Conservation (phyloP, 2,113 vertebrate genomes). For the Crotalus tigris region DNA sequence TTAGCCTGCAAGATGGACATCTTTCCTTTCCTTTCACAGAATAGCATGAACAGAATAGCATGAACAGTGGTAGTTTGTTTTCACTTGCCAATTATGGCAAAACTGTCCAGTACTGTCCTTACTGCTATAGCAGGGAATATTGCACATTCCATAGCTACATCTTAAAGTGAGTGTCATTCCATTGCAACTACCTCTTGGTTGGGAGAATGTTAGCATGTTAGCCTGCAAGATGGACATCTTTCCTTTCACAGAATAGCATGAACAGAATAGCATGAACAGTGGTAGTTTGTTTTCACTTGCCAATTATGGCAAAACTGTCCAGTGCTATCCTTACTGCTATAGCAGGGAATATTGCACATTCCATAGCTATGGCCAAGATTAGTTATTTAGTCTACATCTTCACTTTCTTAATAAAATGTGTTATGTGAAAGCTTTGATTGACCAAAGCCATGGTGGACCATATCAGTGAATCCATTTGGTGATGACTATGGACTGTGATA, state of each 20-base stretch:
- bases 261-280: not conserved
- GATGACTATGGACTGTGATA: not conserved
- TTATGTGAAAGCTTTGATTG: not conserved
- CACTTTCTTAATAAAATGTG: not conserved
- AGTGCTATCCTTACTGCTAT: not conserved
- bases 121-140: not conserved
- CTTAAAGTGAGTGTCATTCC: not conserved
- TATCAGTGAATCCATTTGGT: not conserved
- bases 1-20: not conserved
- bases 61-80: not conserved
- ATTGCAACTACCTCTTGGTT: not conserved
- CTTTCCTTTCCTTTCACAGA: not conserved
- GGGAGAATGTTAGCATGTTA: not conserved
- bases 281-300: not conserved
- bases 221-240: not conserved
- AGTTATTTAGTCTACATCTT: not conserved
- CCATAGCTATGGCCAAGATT: not conserved
- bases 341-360: not conserved
- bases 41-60: not conserved
- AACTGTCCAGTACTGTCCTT: not conserved
- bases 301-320: not conserved
- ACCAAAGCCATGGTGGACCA: not conserved
- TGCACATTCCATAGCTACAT: not conserved
- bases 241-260: not conserved
- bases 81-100: not conserved